Percentiles rank a stretch among this genome's conserved stretches.
Evolutionary conservation across 2,113 vertebrate species (phyloP).

Genomic region (Pao palembangensis): DNA sequence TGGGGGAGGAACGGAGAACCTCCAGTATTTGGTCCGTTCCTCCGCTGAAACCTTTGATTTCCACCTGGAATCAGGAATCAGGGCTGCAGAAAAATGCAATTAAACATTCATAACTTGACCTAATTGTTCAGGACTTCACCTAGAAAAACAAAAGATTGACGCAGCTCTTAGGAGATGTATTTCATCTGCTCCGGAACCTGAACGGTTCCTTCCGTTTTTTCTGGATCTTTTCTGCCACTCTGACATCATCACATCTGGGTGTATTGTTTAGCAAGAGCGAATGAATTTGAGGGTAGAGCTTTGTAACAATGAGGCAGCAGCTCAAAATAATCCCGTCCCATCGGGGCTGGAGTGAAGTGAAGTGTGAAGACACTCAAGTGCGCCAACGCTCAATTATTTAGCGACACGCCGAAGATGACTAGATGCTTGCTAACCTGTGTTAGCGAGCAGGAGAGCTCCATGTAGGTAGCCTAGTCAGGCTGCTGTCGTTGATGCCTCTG

Average conservation of each 20-base stretch:
- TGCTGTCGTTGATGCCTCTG: too few species aligned
- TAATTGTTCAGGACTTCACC: conserved; percentile 28
- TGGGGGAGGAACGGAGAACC: too few species aligned
- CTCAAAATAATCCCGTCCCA: conserved; percentile 36
- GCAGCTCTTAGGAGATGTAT: too few species aligned
- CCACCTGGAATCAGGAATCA: conserved; percentile 1
- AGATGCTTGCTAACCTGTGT: conserved; percentile 36
- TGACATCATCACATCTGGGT: not conserved
- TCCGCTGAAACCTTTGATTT: not conserved
- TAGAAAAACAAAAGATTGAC: conserved; percentile 1
- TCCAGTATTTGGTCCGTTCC: conserved; percentile 10
- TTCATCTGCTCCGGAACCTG: too few species aligned
- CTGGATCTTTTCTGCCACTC: not conserved
- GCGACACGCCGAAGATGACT: not conserved
- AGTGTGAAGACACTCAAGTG: conserved; percentile 53
- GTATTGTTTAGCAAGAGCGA: too few species aligned
- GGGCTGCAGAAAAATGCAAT: conserved; percentile 1
- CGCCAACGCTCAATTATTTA: conserved; percentile 60
- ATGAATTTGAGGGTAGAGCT: conserved; percentile 3
- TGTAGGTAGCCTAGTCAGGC: too few species aligned
- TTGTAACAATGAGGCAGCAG: conserved; percentile 15
- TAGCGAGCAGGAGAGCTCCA: conserved; percentile 5
- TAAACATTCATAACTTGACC: conserved; percentile 41
- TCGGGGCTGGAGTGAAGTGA: conserved; percentile 24
- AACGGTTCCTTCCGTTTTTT: too few species aligned